A percentile compares a stretch with the other conserved stretches of the same genome.
Evolutionary conservation across 1,140 invertebrate genomes (phyloP).

Genomic region (Portunus trituberculatus): DNA sequence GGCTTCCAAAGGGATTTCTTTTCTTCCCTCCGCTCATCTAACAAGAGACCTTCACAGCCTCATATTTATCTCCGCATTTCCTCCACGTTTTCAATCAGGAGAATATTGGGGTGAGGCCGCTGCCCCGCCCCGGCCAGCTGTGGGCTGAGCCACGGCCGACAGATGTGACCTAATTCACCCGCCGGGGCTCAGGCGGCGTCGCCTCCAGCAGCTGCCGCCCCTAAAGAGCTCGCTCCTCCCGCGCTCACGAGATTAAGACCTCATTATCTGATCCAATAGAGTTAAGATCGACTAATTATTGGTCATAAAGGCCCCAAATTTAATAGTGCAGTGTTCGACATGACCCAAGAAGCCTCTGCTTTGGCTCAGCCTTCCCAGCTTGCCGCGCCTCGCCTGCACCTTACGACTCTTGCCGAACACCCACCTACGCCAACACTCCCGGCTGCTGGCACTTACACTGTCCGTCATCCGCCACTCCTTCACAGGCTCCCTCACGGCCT

Average conservation of each 20-base stretch:
- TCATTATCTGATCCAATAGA: conserved; percentile 23
- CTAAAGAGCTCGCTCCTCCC: background rate
- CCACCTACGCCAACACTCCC: too few relatives aligned
- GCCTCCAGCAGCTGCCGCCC: background rate
- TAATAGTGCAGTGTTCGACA: background rate
- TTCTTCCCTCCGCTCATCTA: conserved; percentile 24
- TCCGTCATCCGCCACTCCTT: too few relatives aligned
- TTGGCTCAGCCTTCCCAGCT: background rate
- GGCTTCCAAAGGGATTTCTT: background rate
- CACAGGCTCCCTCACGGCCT: too few relatives aligned
- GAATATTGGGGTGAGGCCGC: conserved; percentile 49
- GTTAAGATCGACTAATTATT: conserved; percentile 24
- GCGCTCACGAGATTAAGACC: conserved; percentile 18
- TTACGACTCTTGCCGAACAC: background rate
- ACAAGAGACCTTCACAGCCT: conserved; percentile 35
- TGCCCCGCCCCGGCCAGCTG: conserved; percentile 8
- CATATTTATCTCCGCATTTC: conserved; percentile 35
- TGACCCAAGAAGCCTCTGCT: background rate
- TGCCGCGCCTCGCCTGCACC: background rate
- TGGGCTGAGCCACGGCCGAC: conserved; percentile 4
- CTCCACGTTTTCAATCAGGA: conserved; percentile 52
- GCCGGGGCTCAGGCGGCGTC: background rate
- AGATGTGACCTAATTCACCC: conserved; percentile 10
- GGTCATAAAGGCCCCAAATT: conserved; percentile 12
- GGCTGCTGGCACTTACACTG: too few relatives aligned